Base-by-base conservation (phyloP, 2,113 vertebrate genomes). In the Melanotaenia duboulayi region DNA sequence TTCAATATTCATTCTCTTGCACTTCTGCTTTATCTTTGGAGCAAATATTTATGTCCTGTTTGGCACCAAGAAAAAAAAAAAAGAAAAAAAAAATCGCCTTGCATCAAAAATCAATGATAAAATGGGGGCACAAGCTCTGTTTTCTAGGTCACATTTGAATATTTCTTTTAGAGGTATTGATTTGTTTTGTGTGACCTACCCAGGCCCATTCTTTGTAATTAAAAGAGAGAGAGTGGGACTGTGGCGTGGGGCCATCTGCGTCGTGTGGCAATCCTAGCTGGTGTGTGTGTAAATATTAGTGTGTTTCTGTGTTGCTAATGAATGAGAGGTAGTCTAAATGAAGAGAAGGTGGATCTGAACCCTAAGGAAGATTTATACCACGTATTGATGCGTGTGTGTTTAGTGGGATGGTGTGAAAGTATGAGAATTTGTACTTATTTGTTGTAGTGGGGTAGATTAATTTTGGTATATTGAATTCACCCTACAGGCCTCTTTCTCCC, bases 141-240 rank as follows among this genome's bases (percentile, higher is more conserved):
- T 92, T 93, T 94, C 93, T 93, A 91, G 92, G 92, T 93, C 91
- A 91, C 82, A 92, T 94, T 92, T 94, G 86, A 93, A 94, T 93
- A 94, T 93, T 92, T 94, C 63, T 93, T 92, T 93, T 84, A 87
- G 80, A 88, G 88, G 3, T 93, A 94, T 94, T 92, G 92, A 94
- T 94, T 92, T 89, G 86, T 91, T 89, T 93, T 91, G 85, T 90
- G 91, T 92, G 90, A 93, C 89, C 90, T 85, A 74, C 78, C 86
- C 84, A 72, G 55, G 75, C 80, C 87, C 90, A 89, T 93, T 94
- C 90, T 92, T 93, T 87, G 90, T 91, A 93, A 94, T 94, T 94
- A 94, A 94, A 90, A 88, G 66, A 71, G 84, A 86, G 81, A 85
- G 82, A 89, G 81, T 85, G 85, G 71, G 85, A 82, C 85, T 80